These are phyloP conservation scores for Pseudomyrmex gracilis DNA, from an alignment of 1,140 invertebrate genomes.

Conservation along the genomic window DNA sequence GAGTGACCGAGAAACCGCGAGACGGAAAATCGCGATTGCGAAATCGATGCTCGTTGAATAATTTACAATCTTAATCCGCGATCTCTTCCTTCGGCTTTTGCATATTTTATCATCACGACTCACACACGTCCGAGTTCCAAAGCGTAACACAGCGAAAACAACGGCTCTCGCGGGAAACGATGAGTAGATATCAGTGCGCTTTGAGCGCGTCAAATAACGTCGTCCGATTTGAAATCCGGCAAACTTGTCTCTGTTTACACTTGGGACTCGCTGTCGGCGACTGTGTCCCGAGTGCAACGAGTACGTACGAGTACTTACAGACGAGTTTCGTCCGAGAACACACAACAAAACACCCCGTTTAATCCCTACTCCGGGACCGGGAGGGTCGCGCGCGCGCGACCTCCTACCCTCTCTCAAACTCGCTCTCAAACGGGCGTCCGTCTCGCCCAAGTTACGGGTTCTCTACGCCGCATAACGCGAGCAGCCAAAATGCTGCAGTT, in stretches of 20 bases:
- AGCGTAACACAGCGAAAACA: neutral
- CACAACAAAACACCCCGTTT: conserved; percentile 61
- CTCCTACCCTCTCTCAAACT: conserved; percentile 25
- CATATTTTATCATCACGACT: neutral
- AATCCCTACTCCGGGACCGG: neutral
- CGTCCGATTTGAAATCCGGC: conserved; percentile 52
- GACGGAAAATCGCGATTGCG: neutral
- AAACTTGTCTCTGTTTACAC: conserved; percentile 38
- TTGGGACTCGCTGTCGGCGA: conserved; percentile 28
- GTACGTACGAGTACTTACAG: conserved; percentile 1
- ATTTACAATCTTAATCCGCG: conserved; percentile 20
- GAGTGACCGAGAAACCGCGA: too few species aligned
- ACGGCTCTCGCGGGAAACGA: neutral
- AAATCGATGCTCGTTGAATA: neutral
- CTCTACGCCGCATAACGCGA: conserved; percentile 37
- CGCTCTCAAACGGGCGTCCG: conserved; percentile 52
- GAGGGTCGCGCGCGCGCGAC: conserved; percentile 1
- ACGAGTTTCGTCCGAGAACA: conserved; percentile 47
- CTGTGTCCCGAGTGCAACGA: neutral
- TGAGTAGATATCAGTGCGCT: conserved; percentile 16
- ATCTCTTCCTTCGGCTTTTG: conserved; percentile 1
- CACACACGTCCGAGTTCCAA: neutral
- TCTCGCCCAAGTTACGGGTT: conserved; percentile 57
- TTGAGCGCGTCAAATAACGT: conserved; percentile 46
- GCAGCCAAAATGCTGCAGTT: conserved; percentile 48